These are phyloP conservation scores for Diploptera punctata DNA, from an alignment of 2,888 invertebrate genomes.

Conservation along the genomic window DNA sequence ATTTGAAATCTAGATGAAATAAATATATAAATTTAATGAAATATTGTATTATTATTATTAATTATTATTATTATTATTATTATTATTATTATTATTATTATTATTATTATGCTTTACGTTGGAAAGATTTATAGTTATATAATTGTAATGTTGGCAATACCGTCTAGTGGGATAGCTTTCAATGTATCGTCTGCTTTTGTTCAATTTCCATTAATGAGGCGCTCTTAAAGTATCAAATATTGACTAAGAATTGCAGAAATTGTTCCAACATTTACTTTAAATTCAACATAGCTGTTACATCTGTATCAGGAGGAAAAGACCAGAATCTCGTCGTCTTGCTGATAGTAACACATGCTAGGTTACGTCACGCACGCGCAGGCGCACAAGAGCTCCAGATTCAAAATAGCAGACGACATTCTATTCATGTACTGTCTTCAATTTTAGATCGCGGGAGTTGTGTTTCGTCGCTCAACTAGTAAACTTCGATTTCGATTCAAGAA, in stretches of 20 bases:
- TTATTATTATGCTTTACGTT: too few species aligned
- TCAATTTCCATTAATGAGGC: too few species aligned
- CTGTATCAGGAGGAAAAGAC: background rate
- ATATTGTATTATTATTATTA: background rate
- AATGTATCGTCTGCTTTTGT: background rate
- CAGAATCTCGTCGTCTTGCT: background rate
- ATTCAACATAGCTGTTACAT: too few species aligned
- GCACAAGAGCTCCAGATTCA: slow-evolving; percentile 32
- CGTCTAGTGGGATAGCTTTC: background rate
- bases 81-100: background rate
- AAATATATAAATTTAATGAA: background rate
- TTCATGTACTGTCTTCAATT: slow-evolving; percentile 39
- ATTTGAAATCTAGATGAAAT: background rate
- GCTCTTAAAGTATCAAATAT: too few species aligned
- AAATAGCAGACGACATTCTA: slow-evolving; percentile 41
- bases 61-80: background rate
- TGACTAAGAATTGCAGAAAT: too few species aligned
- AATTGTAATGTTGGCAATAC: background rate
- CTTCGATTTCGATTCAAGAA: slow-evolving; percentile 28
- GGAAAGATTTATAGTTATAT: background rate
- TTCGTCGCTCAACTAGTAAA: slow-evolving; percentile 33
- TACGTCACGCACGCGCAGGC: slow-evolving; percentile 34
- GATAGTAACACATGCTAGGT: slow-evolving; percentile 10
- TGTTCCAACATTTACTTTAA: too few species aligned
- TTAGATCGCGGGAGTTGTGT: slow-evolving; percentile 38